Base-by-base conservation (phyloP, 2,113 vertebrate species). In the Dipodomys spectabilis region DNA sequence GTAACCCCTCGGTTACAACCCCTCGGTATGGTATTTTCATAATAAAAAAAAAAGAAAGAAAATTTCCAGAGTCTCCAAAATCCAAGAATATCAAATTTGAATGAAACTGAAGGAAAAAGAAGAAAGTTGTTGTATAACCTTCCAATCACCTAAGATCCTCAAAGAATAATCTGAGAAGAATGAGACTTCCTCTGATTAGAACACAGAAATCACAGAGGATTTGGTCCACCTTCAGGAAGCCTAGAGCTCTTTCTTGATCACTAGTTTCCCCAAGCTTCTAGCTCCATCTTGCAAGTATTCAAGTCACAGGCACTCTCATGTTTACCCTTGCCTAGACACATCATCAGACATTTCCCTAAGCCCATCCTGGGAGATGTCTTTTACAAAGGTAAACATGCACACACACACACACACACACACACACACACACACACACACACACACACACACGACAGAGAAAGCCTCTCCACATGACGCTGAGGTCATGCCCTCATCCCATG, bases 401-500 rank as follows among this genome's bases (percentile, higher is more conserved):
- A 57, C 53, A 57, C 53, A 57, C 53, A 57, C 53, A 57, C 53
- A 57, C 53, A 57, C 53, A 57, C 53, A 57, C 53, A 57, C 53
- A 57, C 53, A 57, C 53, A 57, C 53, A 57, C 53, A 57, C 53
- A 57, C 53, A 57, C 53, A 57, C 53, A 57, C 53, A 57, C 53
- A 57, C 53, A 57, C 53, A 57, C 53, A 57, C 53, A 57, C 53
- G 15, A 15, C 3, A 39, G 5, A 39, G 7, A 32, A 22, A 73
- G 20, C 28, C 15, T 60, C 11, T 65, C 35, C 64, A 57, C 30
- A 57, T 15, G 28, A 80, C 67, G 68, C 68, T 5, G 3, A 44
- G 4, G 16, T 19, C 3, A 1, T 3, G 9, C 7, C 45, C 11
- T 7, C 27, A 23, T 0, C 44, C 44, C 18, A 39, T 45, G 28